Evolutionary conservation across 1,140 invertebrate species (phyloP).

Genomic region (Cheumatopsyche charites): DNA sequence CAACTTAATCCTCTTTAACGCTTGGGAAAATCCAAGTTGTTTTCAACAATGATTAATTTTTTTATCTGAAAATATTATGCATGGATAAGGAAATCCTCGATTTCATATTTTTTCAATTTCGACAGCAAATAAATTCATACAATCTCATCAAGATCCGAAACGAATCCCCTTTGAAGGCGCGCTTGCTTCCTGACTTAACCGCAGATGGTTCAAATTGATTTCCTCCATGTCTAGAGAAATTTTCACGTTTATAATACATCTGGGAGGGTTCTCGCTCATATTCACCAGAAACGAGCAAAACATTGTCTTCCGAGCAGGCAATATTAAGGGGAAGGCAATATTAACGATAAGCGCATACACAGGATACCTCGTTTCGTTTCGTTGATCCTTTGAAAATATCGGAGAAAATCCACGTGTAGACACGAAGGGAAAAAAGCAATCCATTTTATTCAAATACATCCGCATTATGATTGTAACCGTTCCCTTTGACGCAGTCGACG

Average conservation of each 20-base stretch:
- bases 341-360: no score
- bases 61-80: no score
- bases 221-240: slow-evolving; percentile 4
- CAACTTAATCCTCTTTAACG: slow-evolving; percentile 8
- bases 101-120: no score
- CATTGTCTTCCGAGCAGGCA: background rate
- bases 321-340: slow-evolving; percentile 1
- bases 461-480: slow-evolving; percentile 37
- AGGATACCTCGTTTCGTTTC: slow-evolving; percentile 12
- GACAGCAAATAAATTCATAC: no score
- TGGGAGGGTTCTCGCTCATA: background rate
- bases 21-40: background rate
- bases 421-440: slow-evolving; percentile 38
- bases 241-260: background rate
- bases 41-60: no score
- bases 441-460: slow-evolving; percentile 49
- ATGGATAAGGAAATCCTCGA: no score
- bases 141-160: background rate
- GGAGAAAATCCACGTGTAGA: slow-evolving; percentile 1
- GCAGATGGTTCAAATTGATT: background rate
- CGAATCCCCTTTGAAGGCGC: background rate
- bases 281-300: slow-evolving; percentile 10
- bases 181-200: background rate
- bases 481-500: slow-evolving; percentile 47
- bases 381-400: slow-evolving; percentile 1